A percentile compares a stretch with the other conserved stretches of the same genome.
Conservation (phyloP, 2,113 vertebrate genomes). For the Motacilla tschutschensis region DNA sequence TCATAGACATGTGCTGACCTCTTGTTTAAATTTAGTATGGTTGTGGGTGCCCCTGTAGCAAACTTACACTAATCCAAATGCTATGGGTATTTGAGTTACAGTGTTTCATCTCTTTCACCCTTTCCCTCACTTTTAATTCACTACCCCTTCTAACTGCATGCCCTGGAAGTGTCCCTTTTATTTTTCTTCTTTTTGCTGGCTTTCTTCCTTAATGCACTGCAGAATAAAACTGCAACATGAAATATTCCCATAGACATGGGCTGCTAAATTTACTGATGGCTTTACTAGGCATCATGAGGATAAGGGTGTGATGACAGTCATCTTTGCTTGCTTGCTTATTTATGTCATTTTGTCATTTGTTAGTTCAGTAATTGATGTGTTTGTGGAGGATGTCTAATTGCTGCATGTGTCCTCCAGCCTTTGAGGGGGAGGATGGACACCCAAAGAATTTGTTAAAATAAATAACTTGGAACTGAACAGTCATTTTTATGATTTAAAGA, state of each 20-base stretch:
- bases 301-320: not conserved
- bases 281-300: not conserved
- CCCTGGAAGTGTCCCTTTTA: not conserved
- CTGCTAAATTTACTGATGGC: not conserved
- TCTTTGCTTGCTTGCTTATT: not conserved
- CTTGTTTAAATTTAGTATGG: not conserved
- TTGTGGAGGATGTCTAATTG: not conserved
- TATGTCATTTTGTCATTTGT: not conserved
- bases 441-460: not conserved
- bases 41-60: not conserved
- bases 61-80: not conserved
- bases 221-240: not conserved
- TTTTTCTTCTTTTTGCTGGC: not conserved
- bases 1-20: not conserved
- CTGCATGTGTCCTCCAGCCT: not conserved
- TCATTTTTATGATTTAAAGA: not conserved
- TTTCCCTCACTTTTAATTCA: not conserved
- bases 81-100: not conserved
- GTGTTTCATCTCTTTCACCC: not conserved
- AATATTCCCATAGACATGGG: not conserved
- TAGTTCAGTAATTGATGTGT: not conserved
- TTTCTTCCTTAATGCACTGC: not conserved
- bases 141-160: not conserved
- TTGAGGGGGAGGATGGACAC: not conserved
- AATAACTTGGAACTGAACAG: not conserved